phyloP scores from a whole-genome alignment of 64 coral and sea anemone species.

The Pachyseris speciosa region DNA sequence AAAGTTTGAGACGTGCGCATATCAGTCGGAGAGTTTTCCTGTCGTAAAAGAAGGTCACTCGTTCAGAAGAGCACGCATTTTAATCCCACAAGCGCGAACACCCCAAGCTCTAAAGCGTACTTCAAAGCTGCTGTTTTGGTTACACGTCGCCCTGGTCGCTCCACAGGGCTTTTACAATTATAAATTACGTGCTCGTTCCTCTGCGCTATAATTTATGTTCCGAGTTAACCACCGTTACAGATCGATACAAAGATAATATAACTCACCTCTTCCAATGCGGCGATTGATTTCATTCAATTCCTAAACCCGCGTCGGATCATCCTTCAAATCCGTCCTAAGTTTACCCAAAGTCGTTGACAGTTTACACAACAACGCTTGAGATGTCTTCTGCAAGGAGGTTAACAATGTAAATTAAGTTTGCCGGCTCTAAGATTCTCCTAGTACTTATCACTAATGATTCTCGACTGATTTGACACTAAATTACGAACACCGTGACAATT shows the following conservation, averaged over 20 bases:
- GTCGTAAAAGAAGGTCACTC: background rate
- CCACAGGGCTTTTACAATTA: too few species aligned
- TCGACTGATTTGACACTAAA: background rate
- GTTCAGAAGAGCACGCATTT: background rate
- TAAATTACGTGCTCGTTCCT: background rate
- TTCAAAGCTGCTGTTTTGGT: background rate
- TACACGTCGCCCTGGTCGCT: too few species aligned
- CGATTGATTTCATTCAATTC: background rate
- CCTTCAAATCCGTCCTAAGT: background rate
- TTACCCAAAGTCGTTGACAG: background rate
- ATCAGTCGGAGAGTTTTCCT: background rate
- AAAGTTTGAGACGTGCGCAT: background rate
- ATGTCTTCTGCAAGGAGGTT: background rate
- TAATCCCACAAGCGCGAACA: background rate
- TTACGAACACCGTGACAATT: background rate
- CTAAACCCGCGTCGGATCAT: background rate
- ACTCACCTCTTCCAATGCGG: background rate
- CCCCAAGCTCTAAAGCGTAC: background rate
- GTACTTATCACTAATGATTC: background rate
- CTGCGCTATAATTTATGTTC: background rate
- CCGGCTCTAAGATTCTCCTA: background rate
- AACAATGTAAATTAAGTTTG: conserved; percentile 27
- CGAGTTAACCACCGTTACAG: background rate
- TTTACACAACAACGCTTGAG: background rate
- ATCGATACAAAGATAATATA: background rate